These are phyloP conservation scores for Papilio helenus DNA, from an alignment of 1,140 invertebrate genomes.

Conservation along the genomic window DNA sequence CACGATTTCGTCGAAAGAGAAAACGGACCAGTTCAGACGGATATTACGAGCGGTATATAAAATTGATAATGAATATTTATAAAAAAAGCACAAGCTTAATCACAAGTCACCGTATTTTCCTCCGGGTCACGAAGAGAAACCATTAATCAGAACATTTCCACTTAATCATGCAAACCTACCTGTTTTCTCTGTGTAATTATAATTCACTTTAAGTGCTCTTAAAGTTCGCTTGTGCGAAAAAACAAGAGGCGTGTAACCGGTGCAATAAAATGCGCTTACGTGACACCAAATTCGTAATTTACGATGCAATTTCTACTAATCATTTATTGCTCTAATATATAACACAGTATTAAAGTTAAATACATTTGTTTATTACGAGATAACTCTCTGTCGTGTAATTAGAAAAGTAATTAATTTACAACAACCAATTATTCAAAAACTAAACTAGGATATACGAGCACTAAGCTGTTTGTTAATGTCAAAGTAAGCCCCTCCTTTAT, in stretches of 20 bases:
- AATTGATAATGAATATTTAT: slow-evolving; percentile 81
- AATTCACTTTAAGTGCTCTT: slow-evolving; percentile 51
- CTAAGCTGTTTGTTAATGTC: slow-evolving; percentile 30
- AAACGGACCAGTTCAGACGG: slow-evolving; percentile 77
- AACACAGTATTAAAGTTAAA: slow-evolving; percentile 17
- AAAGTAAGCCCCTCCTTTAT: background rate
- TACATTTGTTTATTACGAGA: slow-evolving; percentile 22
- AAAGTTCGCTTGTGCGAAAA: slow-evolving; percentile 40
- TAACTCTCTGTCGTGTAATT: slow-evolving; percentile 19
- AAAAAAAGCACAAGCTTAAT: slow-evolving; percentile 67
- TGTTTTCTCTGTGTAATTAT: slow-evolving; percentile 57
- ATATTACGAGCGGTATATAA: slow-evolving; percentile 75
- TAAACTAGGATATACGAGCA: slow-evolving; percentile 28
- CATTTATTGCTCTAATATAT: slow-evolving; percentile 30
- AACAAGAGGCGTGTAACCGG: slow-evolving; percentile 30
- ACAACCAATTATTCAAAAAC: slow-evolving; percentile 19
- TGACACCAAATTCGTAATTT: slow-evolving; percentile 33
- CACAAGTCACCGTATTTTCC: slow-evolving; percentile 64
- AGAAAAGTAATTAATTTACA: slow-evolving; percentile 31
- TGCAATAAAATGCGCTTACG: slow-evolving; percentile 36
- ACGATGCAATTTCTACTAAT: slow-evolving; percentile 37
- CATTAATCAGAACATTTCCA: slow-evolving; percentile 75
- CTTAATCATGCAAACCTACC: slow-evolving; percentile 66
- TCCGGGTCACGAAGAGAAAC: slow-evolving; percentile 61
- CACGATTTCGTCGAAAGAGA: slow-evolving; percentile 81